Conservation (phyloP, 2,888 invertebrate species). For the Apotomis turbidana region DNA sequence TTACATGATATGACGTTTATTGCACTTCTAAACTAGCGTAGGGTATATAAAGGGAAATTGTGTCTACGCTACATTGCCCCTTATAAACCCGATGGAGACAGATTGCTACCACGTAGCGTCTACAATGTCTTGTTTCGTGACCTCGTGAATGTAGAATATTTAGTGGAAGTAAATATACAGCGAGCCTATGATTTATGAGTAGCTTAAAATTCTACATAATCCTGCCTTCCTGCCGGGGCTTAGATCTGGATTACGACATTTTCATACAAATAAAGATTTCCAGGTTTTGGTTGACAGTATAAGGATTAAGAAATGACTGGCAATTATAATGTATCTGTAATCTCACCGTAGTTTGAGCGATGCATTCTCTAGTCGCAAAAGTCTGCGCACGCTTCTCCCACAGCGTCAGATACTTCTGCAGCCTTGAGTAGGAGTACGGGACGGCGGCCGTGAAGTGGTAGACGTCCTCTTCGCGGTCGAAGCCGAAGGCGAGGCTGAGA, state of each 20-base stretch:
- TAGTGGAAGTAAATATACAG: too few species aligned
- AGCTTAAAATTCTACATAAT: too few species aligned
- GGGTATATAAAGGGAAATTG: too few species aligned
- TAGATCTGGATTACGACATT: too few species aligned
- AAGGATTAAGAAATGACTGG: too few species aligned
- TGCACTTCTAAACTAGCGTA: too few species aligned
- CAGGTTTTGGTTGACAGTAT: too few species aligned
- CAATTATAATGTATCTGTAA: background rate
- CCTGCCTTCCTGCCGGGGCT: too few species aligned
- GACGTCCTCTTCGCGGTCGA: slow-evolving; percentile 97
- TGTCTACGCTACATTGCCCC: background rate
- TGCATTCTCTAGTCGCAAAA: slow-evolving; percentile 87
- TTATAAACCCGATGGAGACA: background rate
- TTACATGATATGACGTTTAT: too few species aligned
- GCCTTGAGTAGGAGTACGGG: slow-evolving; percentile 97
- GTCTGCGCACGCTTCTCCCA: slow-evolving; percentile 86
- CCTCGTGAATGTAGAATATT: too few species aligned
- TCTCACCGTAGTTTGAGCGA: slow-evolving; percentile 86
- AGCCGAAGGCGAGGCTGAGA: slow-evolving; percentile 96
- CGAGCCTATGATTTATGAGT: too few species aligned
- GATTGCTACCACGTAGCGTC: background rate
- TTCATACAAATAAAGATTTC: too few species aligned
- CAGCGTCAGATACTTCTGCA: slow-evolving; percentile 92
- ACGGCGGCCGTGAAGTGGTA: slow-evolving; percentile 97
- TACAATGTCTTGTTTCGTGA: background rate